These are phyloP conservation scores for Motacilla alba DNA, from an alignment of 2,113 vertebrate genomes.

Conservation along the genomic window DNA sequence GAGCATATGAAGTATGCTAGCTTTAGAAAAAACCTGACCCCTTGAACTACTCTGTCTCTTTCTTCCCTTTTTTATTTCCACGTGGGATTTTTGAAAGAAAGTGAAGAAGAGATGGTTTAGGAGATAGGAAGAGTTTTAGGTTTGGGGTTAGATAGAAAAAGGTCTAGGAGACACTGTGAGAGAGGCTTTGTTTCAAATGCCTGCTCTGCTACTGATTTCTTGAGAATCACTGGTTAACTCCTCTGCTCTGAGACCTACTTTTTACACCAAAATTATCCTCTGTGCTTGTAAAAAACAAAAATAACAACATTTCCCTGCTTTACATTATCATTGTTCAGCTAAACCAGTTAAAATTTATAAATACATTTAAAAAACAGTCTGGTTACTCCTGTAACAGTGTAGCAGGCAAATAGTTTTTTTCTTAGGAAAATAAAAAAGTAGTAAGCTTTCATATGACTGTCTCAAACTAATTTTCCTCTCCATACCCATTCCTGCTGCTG, in stretches of 20 bases:
- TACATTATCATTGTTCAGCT: not conserved
- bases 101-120: not conserved
- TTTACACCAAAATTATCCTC: not conserved
- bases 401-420: not conserved
- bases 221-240: not conserved
- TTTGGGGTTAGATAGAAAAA: not conserved
- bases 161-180: not conserved
- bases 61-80: not conserved
- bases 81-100: not conserved
- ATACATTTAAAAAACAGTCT: not conserved
- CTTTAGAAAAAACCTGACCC: not conserved
- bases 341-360: not conserved
- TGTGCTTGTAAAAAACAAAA: not conserved
- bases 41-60: not conserved
- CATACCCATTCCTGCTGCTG: not conserved
- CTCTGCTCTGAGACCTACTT: not conserved
- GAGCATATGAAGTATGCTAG: not conserved
- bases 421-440: not conserved
- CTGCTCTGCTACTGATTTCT: not conserved
- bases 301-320: not conserved
- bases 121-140: not conserved
- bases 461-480: not conserved
- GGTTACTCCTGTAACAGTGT: not conserved
- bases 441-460: not conserved
- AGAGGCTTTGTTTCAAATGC: not conserved